Base-by-base conservation (phyloP, 1,140 invertebrate species). In the Cyphomyrmex costatus region DNA sequence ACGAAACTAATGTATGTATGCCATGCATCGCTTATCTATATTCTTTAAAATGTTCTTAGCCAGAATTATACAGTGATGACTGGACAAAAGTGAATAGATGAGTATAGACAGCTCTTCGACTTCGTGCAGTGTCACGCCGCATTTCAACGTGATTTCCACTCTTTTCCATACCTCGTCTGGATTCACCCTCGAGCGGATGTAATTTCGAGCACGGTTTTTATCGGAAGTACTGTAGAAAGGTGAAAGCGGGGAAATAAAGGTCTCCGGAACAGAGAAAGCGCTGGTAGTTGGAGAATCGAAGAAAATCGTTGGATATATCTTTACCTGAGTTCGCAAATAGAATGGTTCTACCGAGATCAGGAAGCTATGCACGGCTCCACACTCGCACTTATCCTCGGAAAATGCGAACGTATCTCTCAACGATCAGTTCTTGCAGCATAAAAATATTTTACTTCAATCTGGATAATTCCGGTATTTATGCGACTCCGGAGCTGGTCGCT, bases 401-500 rank as follows among this genome's bases (percentile, higher is more conserved):
- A 86, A 83, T 27, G 66, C 66, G 66, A 83, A 36, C 53, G 36
- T 68, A 82, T 68, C 51, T 42, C 46, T 30, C 24, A 21, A 21
- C 30, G 24, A 73, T 53, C 78, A 21, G 24, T 46, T 82, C 36
- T 82, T 46, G 53, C 36, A 53, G 24, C 4, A 14, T 60, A 60
- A 83, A 74, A 83, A 74, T 74, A 61, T 83, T 80, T 66, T 83
- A 83, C 68, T 83, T 46, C 51, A 79, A 79, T 79, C 77, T 51
- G 53, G 51, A 60, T 83, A 83, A 83, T 82, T 73, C 53, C 19
- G 53, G 88, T 53, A 49, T 33, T 71, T 53, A 89, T 86, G 76
- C 88, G 84, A 89, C 84, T 61, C 10, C 61, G 58, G 19, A 89
- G 88, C 71, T 85, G 77, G 88, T 84, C 88, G 86, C 86, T 86